Percentiles rank a stretch among this genome's conserved stretches.
Conservation (phyloP, 2,797 vertebrate genomes). For the Artibeus jamaicensis region DNA sequence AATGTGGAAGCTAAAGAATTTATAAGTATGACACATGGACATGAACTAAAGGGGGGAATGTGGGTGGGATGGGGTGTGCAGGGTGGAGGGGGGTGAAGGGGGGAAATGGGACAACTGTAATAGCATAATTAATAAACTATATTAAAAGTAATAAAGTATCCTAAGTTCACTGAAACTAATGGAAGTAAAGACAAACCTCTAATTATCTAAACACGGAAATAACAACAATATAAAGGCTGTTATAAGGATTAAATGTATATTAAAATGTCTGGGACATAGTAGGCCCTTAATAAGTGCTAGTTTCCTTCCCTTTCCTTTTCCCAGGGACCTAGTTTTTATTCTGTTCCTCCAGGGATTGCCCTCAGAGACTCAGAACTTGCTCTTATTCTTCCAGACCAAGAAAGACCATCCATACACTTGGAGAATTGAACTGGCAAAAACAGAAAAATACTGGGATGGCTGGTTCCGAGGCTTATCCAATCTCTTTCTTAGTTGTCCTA, state of each 20-base stretch:
- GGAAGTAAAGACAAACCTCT: constrained; percentile 32
- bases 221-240: not conserved
- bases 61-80: no score
- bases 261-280: not conserved
- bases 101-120: no score
- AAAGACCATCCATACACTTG: constrained; percentile 95
- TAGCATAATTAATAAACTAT: no score
- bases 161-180: constrained; percentile 21
- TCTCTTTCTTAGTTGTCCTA: constrained; percentile 94
- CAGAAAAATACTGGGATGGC: constrained; percentile 98
- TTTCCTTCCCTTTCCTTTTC: constrained; percentile 46
- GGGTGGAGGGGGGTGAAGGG: no score
- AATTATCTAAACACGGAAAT: not conserved
- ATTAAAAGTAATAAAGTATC: not conserved
- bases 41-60: no score
- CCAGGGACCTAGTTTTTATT: constrained; percentile 17
- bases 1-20: no score
- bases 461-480: constrained; percentile 97
- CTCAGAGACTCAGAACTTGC: constrained; percentile 53
- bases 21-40: no score
- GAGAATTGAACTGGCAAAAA: constrained; percentile 97
- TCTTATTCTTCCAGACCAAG: constrained; percentile 85
- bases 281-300: not conserved
- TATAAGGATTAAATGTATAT: constrained; percentile 8
- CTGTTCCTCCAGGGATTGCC: not conserved